Evolutionary conservation across 2,888 invertebrate genomes (phyloP), one percentile per base, ranked within the genome.

Genomic region (Habroteleia sp.): DNA sequence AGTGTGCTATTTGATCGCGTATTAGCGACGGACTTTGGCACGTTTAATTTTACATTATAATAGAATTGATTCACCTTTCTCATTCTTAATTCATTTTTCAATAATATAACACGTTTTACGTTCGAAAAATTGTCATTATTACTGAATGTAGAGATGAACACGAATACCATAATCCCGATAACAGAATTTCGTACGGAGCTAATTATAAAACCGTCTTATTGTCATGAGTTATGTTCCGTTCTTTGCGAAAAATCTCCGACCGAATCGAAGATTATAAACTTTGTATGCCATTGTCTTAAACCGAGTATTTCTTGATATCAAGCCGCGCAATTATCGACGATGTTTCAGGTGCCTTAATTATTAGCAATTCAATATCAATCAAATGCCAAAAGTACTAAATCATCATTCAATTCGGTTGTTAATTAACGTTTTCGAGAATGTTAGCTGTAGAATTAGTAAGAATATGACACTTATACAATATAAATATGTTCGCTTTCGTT

Each of bases 171-270:
- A 81, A 76, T 79, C 76, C 78, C 77, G 84, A 85, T 87, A 86
- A 87, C 83, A 83, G 82, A 83, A 84, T 83, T 78, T 77, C 79
- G 63, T 78, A 71, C 77, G 74, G 81, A 85, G 81, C 84, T 87
- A 86, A 87, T 87, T 86, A 87, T 87, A 81, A 84, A 84, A 83
- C 83, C 85, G 82, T 86, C 85, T 82, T 82, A 80, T 82, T 76
- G 73, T 46, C 74, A 72, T 84, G 83, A 85, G 81, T 85, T 85
- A 84, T 81, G 78, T 77, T 77, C 77, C n/a, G n/a, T n/a, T n/a
- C n/a, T n/a, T n/a, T n/a, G n/a, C n/a, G n/a, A n/a, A 52, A 77
- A 77, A 79, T 68, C 60, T 76, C 63, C 75, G 25, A 44, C 77
- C 71, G 60, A 77, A 80, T 78, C 46, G 78, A 76, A 71, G 74